Percentiles rank a stretch among this genome's conserved stretches.
These are phyloP conservation scores for Takifugu ocellatus DNA, from an alignment of 2,797 vertebrate genomes.

Conservation along the genomic window DNA sequence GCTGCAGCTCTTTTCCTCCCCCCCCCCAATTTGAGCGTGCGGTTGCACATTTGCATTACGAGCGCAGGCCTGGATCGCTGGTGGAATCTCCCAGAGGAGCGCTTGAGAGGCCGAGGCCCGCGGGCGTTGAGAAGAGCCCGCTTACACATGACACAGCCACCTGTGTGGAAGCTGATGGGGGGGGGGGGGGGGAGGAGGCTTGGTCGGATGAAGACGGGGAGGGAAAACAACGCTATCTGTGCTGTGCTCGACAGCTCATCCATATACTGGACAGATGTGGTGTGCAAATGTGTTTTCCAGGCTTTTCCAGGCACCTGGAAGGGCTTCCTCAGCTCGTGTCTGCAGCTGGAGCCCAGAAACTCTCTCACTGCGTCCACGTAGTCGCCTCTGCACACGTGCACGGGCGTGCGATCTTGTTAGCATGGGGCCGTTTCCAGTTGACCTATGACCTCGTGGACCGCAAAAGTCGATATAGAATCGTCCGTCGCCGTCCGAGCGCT, in stretches of 20 bases:
- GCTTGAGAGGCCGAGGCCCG: slow-evolving; percentile 64
- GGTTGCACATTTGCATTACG: slow-evolving; percentile 63
- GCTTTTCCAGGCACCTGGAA: too few species aligned
- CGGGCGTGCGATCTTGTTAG: too few species aligned
- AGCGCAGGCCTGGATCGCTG: slow-evolving; percentile 36
- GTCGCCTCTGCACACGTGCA: too few species aligned
- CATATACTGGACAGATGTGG: slow-evolving; percentile 16
- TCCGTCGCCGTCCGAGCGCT: too few species aligned
- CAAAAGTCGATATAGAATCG: too few species aligned
- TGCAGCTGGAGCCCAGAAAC: too few species aligned
- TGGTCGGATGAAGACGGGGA: background rate
- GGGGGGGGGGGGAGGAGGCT: slow-evolving; percentile 9
- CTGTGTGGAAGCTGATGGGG: slow-evolving; percentile 42
- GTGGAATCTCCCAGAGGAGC: slow-evolving; percentile 66
- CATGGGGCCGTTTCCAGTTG: too few species aligned
- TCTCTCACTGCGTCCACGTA: too few species aligned
- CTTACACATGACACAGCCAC: slow-evolving; percentile 45
- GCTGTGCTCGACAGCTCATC: slow-evolving; percentile 26
- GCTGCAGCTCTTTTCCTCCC: slow-evolving; percentile 36
- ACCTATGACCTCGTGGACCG: too few species aligned
- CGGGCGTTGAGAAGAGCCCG: slow-evolving; percentile 38
- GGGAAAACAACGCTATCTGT: background rate
- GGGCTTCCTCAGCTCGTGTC: too few species aligned
- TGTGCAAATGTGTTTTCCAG: slow-evolving; percentile 4
- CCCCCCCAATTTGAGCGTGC: slow-evolving; percentile 32